A percentile compares a stretch with the other conserved stretches of the same genome.
Conservation (phyloP, 35 echinoderm and acorn worm genomes). For the Nesometra sesokonis region DNA sequence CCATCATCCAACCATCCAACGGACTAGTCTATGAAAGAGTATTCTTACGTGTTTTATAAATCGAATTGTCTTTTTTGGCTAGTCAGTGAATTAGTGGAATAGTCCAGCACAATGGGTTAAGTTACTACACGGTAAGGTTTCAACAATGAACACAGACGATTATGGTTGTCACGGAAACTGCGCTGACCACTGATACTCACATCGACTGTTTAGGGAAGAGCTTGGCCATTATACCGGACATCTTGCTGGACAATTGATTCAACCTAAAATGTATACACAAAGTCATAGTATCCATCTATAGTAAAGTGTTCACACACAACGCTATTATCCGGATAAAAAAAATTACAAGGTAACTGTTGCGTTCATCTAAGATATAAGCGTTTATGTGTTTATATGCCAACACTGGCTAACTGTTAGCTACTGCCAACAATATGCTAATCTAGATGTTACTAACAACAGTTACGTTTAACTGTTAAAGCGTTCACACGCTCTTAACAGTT, state of each 20-base stretch:
- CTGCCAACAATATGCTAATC: no score
- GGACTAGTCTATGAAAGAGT: neutral
- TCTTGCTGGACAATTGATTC: conserved; percentile 89
- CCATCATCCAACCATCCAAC: neutral
- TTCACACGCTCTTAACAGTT: no score
- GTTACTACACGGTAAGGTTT: neutral
- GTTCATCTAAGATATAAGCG: no score
- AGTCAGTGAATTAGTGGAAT: neutral
- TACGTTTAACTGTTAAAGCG: no score
- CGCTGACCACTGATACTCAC: conserved; percentile 61
- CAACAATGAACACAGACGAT: conserved; percentile 21
- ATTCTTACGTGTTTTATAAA: neutral
- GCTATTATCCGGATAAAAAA: no score
- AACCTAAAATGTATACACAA: conserved; percentile 39
- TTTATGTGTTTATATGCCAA: no score
- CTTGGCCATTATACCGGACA: conserved; percentile 80
- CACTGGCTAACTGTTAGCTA: no score
- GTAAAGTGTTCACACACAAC: no score
- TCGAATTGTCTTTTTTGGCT: neutral
- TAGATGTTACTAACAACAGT: no score
- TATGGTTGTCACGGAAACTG: conserved; percentile 3
- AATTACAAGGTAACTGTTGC: no score
- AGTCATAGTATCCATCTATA: neutral
- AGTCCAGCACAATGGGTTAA: neutral
- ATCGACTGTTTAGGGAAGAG: conserved; percentile 90